Evolutionary conservation across 2,797 vertebrate genomes (phyloP), one percentile per base, ranked within the genome.

Genomic region (Yasuhikotakia modesta): DNA sequence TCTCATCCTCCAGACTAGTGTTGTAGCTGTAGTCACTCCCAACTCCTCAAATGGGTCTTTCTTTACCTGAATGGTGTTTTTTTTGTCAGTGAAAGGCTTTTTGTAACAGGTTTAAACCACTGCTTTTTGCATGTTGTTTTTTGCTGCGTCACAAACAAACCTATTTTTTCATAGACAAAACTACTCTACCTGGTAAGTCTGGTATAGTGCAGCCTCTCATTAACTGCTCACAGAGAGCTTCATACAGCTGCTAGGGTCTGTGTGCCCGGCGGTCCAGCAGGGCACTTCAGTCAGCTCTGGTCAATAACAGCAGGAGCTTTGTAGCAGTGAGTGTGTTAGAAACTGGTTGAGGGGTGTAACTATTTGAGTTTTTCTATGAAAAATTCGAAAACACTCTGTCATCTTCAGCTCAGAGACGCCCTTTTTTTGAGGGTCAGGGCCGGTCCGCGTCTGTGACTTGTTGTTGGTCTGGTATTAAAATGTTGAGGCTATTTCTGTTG

Each of bases 251-350:
- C 32, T 35, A 71, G 70, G 24, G 66, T 52, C 79, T 75, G 72
- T 75, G 79, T 71, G 70, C 66, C 63, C 65, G 4, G 46, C 46
- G n/a, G 48, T 64, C 48, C 53, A 72, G 66, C 83, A 60, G 73
- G 70, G 48, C 72, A 48, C 66, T 66, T 74, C 57, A 73, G 27
- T 78, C 48, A n/a, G n/a, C n/a, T n/a, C n/a, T n/a, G 73, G 70
- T 8, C 48, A 19, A 66, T 39, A 79, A 84, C 83, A 84, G 73
- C 61, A 5, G 22, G 69, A 52, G 45, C 80, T 80, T 79, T 82
- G 66, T 84, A 52, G 22, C 45, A 21, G 24, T 19, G 30, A 43
- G 50, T 63, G 58, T 70, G 77, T 53, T 61, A 70, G 60, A 79
- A 70, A 67, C 68, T 66, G 70, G 4, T 3, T 21, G 5, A 67